These are phyloP conservation scores for Onychomys leucogaster DNA, from an alignment of 2,797 vertebrate genomes.

Conservation along the genomic window DNA sequence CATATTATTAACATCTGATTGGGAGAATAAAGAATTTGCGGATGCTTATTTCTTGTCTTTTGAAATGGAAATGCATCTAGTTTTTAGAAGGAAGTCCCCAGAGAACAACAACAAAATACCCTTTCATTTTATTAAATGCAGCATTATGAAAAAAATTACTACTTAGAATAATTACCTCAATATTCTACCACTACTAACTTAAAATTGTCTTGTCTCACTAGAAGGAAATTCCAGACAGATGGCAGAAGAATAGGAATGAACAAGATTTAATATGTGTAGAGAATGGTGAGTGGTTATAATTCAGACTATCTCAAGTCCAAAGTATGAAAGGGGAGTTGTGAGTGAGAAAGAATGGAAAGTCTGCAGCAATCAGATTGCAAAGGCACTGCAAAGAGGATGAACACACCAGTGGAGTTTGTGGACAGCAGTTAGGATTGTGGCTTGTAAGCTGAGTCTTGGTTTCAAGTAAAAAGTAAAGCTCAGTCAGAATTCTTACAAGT, in stretches of 20 bases:
- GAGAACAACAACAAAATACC: neutral
- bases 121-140: conserved; percentile 2
- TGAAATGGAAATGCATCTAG: conserved; percentile 51
- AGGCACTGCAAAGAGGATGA: neutral
- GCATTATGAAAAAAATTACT: conserved; percentile 81
- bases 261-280: neutral
- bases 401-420: neutral
- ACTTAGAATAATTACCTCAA: conserved; percentile 84
- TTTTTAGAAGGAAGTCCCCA: conserved; percentile 23
- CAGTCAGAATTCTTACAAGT: neutral
- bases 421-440: neutral
- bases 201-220: conserved; percentile 81
- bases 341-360: neutral
- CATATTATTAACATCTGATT: neutral
- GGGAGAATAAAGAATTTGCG: neutral
- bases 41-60: conserved; percentile 30
- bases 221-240: conserved; percentile 35
- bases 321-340: neutral
- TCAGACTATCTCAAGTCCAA: neutral
- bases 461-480: neutral
- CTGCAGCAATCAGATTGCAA: neutral
- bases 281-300: neutral
- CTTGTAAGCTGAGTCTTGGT: neutral
- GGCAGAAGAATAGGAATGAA: neutral
- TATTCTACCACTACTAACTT: conserved; percentile 81